Conservation (phyloP, 1,140 invertebrate genomes). For the Tyrophagus putrescentiae region DNA sequence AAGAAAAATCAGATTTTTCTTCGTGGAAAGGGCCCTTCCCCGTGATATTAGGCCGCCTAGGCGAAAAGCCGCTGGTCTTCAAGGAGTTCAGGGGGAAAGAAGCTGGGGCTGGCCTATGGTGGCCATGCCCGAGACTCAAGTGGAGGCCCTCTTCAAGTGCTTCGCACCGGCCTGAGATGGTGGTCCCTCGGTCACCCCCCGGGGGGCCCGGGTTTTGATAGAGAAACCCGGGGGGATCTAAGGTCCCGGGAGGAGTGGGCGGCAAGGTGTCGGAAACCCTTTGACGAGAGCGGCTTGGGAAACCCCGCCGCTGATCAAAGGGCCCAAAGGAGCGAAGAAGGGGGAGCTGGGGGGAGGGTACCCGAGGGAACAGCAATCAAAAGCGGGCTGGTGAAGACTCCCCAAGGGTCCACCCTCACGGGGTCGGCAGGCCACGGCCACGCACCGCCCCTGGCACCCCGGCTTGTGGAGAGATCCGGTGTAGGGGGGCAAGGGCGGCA, state of each 20-base stretch:
- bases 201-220: not conserved
- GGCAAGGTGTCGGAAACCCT: not conserved
- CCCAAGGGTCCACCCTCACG: not conserved
- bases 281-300: slow-evolving; percentile 12
- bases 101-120: slow-evolving; percentile 14
- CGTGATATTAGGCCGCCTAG: slow-evolving; percentile 7
- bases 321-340: slow-evolving; percentile 12
- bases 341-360: not conserved
- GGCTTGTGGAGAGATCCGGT: not conserved
- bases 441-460: not conserved
- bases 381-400: not conserved
- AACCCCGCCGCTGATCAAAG: not conserved
- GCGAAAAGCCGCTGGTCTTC: slow-evolving; percentile 12
- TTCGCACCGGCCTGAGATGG: slow-evolving; percentile 16
- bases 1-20: slow-evolving; percentile 18
- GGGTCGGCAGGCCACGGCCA: slow-evolving; percentile 1
- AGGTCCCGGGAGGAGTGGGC: slow-evolving; percentile 3
- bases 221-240: not conserved
- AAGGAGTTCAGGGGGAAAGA: slow-evolving; percentile 14
- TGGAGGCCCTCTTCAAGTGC: slow-evolving; percentile 5
- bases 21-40: not conserved
- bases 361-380: not conserved
- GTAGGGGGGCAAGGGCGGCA: not conserved
- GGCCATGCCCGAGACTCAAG: slow-evolving; percentile 7
- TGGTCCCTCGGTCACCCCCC: slow-evolving; percentile 9